Conservation (phyloP, 2,888 invertebrate genomes). For the Phalera bucephala region DNA sequence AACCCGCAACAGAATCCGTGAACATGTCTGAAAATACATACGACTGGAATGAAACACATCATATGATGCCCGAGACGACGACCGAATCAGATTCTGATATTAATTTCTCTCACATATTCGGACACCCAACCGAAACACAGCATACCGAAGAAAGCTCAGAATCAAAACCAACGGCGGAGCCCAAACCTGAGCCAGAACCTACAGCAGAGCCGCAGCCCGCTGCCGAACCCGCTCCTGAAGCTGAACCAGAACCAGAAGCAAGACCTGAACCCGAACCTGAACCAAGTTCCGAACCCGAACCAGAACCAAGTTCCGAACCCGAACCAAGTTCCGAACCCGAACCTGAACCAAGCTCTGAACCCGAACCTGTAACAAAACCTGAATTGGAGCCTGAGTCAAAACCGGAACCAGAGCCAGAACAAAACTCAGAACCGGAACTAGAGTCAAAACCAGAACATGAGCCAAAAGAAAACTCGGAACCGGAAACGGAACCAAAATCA, state of each 20-base stretch:
- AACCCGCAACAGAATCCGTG: slow-evolving; percentile 38
- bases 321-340: slow-evolving; percentile 14
- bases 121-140: slow-evolving; percentile 34
- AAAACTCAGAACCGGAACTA: not conserved
- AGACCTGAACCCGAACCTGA: slow-evolving; percentile 7
- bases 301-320: slow-evolving; percentile 9
- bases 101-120: slow-evolving; percentile 61
- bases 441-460: slow-evolving; percentile 25
- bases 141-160: slow-evolving; percentile 36
- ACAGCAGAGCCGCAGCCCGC: slow-evolving; percentile 8
- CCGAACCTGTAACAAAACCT: not conserved
- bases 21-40: slow-evolving; percentile 35
- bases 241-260: slow-evolving; percentile 9
- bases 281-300: slow-evolving; percentile 5
- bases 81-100: slow-evolving; percentile 53
- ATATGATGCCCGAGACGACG: slow-evolving; percentile 44
- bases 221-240: slow-evolving; percentile 1
- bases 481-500: slow-evolving; percentile 11
- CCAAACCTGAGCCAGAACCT: slow-evolving; percentile 29
- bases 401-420: slow-evolving; percentile 1
- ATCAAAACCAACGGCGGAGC: slow-evolving; percentile 36
- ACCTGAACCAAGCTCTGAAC: slow-evolving; percentile 4
- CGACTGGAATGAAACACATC: slow-evolving; percentile 62
- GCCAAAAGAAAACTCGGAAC: slow-evolving; percentile 3
- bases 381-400: not conserved